Base-by-base conservation (phyloP, 2,888 invertebrate genomes). In the Luperina nickerlii region DNA sequence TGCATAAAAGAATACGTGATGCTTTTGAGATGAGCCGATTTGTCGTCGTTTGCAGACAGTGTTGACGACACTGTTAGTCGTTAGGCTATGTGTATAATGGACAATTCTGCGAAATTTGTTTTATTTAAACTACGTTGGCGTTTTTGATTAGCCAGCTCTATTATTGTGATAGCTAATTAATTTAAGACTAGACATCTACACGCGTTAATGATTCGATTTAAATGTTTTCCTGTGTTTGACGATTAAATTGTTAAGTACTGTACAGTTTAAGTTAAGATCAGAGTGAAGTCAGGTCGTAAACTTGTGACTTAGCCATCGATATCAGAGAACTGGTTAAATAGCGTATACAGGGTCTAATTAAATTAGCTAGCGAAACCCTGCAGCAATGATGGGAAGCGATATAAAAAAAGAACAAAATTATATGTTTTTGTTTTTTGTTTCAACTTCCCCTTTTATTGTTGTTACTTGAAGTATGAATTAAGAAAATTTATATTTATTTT, bases 11-110 rank as follows among this genome's bases (percentile, higher is more conserved):
- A 89, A 89, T 89, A 93, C 92, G 92, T 92, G 93, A 90, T 80
- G 89, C 90, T 90, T 93, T 94, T 93, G 92, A 92, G 91, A 92
- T 91, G 90, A 86, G 92, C 93, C 94, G 93, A 93, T 93, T 91
- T 91, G 90, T 90, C 86, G 86, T 85, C 82, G 82, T 73, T 82
- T 78, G 80, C 78, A 78, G 77, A 79, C 85, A 67, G 67, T 71
- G 81, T 83, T 79, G 79, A 79, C 69, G 78, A 79, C 72, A 63
- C 88, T 76, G 74, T 67, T 68, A 68, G 24, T 76, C 67, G 67
- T 85, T 79, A 80, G 71, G 65, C 57, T 81, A 65, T 75, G 54
- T 77, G 48, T 82, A 60, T 45, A 42, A 7, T 69, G 66, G 63
- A 24, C 8, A 45, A 9, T 84, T 79, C 78, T 68, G 60, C 38